Conservation (phyloP, 2,113 vertebrate genomes). For the Equus quagga region DNA sequence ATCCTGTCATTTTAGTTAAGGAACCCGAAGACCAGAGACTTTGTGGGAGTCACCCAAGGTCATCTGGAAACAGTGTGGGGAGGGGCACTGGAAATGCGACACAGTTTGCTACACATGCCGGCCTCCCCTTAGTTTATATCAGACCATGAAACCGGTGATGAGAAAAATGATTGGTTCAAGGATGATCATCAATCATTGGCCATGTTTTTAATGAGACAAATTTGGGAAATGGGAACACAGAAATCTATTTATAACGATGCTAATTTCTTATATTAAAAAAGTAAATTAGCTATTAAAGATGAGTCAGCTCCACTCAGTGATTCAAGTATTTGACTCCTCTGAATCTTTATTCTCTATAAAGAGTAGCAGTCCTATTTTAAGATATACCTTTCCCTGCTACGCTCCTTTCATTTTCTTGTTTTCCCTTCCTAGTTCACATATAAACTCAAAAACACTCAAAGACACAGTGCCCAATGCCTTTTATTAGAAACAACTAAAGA, state of each 20-base stretch:
- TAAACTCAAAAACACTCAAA: background rate
- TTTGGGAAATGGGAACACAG: background rate
- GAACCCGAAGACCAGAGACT: background rate
- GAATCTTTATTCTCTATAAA: background rate
- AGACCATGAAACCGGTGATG: background rate
- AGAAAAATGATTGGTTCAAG: background rate
- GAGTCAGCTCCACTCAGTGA: background rate
- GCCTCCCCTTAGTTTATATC: background rate
- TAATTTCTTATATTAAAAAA: slow-evolving; percentile 23
- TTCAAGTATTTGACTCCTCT: background rate
- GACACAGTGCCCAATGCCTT: background rate
- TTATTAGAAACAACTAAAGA: slow-evolving; percentile 39
- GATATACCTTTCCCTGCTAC: background rate
- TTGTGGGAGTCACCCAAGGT: background rate
- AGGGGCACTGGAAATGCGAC: background rate
- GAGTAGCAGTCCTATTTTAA: background rate
- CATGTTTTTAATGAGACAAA: slow-evolving; percentile 1
- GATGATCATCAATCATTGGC: background rate
- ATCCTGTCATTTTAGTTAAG: background rate
- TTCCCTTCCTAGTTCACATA: background rate
- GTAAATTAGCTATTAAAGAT: background rate
- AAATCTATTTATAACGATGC: background rate
- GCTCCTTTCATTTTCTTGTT: background rate
- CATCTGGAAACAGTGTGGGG: background rate
- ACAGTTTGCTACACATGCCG: background rate